Evolutionary conservation across 64 coral and sea anemone species (phyloP).

Genomic region (Stylophora pistillata): DNA sequence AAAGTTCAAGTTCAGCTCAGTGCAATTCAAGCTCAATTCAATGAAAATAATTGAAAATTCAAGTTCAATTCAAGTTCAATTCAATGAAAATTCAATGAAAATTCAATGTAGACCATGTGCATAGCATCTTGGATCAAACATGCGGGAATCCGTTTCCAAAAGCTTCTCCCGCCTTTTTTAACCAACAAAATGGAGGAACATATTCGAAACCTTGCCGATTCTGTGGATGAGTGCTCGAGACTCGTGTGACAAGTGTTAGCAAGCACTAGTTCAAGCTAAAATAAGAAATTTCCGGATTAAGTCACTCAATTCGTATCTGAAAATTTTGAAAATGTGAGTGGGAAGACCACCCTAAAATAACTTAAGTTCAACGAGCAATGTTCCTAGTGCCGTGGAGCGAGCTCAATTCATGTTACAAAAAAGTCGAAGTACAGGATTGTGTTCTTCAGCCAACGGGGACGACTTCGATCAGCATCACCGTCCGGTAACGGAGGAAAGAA

Average conservation of each 20-base stretch:
- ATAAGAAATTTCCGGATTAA: neutral
- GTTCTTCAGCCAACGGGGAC: slow-evolving; percentile 34
- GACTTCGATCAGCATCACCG: slow-evolving; percentile 24
- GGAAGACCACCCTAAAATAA: too few relatives aligned
- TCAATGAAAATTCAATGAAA: too few relatives aligned
- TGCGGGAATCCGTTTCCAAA: neutral
- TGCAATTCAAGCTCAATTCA: neutral
- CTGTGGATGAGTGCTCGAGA: neutral
- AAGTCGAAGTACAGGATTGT: slow-evolving; percentile 7
- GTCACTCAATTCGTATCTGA: neutral
- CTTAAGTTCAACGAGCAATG: neutral
- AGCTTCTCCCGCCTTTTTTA: neutral
- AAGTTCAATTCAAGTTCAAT: neutral
- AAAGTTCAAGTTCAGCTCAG: neutral
- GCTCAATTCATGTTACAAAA: neutral
- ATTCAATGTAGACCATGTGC: neutral
- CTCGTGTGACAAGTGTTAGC: neutral
- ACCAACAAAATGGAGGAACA: neutral
- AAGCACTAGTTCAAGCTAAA: neutral
- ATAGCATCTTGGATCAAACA: neutral
- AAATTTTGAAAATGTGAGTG: too few relatives aligned
- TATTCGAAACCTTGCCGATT: slow-evolving; percentile 3
- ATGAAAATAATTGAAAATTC: neutral
- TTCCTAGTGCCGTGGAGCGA: slow-evolving; percentile 12
- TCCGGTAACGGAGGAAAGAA: too few relatives aligned